phyloP scores from a whole-genome alignment of 2,113 vertebrate species.

The Dasyornis broadbenti region DNA sequence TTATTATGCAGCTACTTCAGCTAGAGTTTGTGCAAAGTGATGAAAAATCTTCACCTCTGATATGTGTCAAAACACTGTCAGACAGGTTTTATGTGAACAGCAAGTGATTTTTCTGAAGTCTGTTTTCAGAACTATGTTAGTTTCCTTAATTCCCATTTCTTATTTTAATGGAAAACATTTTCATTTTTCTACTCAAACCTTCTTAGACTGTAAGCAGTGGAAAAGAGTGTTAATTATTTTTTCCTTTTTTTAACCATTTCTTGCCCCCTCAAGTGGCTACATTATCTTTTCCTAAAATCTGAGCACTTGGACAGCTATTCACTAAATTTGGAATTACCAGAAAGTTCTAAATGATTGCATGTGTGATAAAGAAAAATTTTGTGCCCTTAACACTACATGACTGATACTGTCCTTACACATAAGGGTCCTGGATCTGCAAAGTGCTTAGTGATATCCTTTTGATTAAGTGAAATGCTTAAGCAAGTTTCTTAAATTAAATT shows the following conservation, averaged over 20 bases:
- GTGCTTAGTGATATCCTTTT: background rate
- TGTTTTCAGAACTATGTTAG: constrained; percentile 24
- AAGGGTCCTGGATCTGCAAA: background rate
- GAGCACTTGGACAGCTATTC: background rate
- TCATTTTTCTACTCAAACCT: background rate
- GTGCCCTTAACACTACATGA: background rate
- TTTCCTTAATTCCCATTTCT: constrained; percentile 20
- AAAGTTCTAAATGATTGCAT: background rate
- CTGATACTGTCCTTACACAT: background rate
- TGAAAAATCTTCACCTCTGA: constrained; percentile 41
- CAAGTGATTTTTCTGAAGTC: constrained; percentile 38
- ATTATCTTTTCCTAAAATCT: background rate
- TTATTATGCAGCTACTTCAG: constrained; percentile 19
- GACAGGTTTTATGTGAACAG: constrained; percentile 35
- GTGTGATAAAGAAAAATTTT: background rate
- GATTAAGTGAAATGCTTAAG: background rate
- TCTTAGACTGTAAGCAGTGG: background rate
- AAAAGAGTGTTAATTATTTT: background rate
- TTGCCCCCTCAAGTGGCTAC: background rate
- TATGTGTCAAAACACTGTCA: constrained; percentile 61
- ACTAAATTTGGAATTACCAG: background rate
- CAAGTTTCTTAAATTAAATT: background rate
- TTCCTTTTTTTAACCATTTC: background rate
- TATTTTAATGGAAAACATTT: constrained; percentile 11
- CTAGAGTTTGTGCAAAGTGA: constrained; percentile 4